Conservation (phyloP, 2,888 invertebrate genomes). For the Eupeodes latifasciatus region DNA sequence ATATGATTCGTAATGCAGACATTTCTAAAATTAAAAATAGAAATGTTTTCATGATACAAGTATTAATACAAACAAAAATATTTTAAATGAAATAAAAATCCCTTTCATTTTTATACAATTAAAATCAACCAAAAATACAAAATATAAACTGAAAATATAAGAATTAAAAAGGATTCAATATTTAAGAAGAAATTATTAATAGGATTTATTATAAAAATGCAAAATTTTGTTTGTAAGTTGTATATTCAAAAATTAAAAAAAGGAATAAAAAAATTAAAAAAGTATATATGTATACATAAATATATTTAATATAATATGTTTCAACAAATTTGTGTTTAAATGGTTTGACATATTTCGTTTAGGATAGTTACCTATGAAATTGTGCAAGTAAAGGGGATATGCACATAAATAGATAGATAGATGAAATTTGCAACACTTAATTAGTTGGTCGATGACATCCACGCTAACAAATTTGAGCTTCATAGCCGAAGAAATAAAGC, state of each 20-base stretch:
- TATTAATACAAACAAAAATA: constrained; percentile 22
- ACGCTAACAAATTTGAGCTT: too few species aligned
- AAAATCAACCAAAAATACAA: constrained; percentile 35
- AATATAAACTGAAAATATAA: background rate
- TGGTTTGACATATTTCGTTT: background rate
- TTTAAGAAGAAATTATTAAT: constrained; percentile 40
- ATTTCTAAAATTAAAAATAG: constrained; percentile 6
- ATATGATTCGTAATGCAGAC: constrained; percentile 41
- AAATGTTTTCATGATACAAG: constrained; percentile 18
- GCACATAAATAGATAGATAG: too few species aligned
- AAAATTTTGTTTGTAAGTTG: constrained; percentile 68
- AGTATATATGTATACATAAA: constrained; percentile 67
- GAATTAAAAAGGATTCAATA: constrained; percentile 31
- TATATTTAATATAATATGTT: constrained; percentile 71
- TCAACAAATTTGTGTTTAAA: constrained; percentile 32
- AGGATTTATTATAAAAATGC: constrained; percentile 51
- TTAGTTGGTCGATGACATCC: too few species aligned
- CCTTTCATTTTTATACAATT: constrained; percentile 69
- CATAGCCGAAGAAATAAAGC: too few species aligned
- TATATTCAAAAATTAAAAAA: constrained; percentile 67
- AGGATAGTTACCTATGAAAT: too few species aligned
- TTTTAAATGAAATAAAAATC: constrained; percentile 38
- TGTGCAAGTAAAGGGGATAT: too few species aligned
- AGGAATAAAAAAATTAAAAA: constrained; percentile 61
- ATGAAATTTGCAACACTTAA: too few species aligned